Conservation (phyloP, 2,797 vertebrate species). For the Otolemur crassicaudatus region DNA sequence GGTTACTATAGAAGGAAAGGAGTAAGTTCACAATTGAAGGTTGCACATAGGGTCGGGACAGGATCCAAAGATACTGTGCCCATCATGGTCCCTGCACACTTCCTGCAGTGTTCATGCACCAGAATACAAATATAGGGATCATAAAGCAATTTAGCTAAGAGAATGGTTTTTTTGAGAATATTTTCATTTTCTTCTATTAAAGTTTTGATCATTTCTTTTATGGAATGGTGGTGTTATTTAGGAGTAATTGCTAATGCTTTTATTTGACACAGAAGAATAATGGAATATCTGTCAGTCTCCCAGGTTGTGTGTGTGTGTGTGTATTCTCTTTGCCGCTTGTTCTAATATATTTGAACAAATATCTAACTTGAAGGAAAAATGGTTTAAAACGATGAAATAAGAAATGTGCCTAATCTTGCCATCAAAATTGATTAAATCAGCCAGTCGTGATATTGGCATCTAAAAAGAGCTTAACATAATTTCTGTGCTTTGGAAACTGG, state of each 20-base stretch:
- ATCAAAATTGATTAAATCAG: background rate
- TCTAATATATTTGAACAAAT: constrained; percentile 23
- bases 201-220: background rate
- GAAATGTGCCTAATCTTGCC: background rate
- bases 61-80: background rate
- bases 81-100: background rate
- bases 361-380: background rate
- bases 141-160: background rate
- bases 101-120: background rate
- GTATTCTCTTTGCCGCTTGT: background rate
- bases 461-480: constrained; percentile 9
- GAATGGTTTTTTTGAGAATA: background rate
- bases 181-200: background rate
- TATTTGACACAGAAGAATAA: constrained; percentile 34
- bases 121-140: background rate
- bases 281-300: background rate
- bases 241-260: background rate
- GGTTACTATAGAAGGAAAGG: background rate
- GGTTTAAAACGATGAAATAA: constrained; percentile 34
- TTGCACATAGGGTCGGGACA: background rate
- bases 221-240: constrained; percentile 31
- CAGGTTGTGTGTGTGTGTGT: background rate
- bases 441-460: background rate
- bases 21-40: background rate
- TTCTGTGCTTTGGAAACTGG: constrained; percentile 21